A percentile compares a stretch with the other conserved stretches of the same genome.
These are phyloP conservation scores for Macrosoma leucophasiata DNA, from an alignment of 2,888 invertebrate genomes.

Conservation along the genomic window DNA sequence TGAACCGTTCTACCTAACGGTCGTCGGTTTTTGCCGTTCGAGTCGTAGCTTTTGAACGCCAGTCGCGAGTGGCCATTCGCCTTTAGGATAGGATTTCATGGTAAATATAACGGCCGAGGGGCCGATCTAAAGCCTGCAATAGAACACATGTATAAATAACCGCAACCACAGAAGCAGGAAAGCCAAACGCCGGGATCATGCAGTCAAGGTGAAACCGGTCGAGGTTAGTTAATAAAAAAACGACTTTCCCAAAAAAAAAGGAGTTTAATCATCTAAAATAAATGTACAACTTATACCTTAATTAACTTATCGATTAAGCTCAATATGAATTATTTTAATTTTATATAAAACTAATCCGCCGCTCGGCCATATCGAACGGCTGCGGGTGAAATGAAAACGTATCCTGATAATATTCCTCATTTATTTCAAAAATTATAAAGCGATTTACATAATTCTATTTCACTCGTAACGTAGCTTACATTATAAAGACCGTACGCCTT, in stretches of 20 bases:
- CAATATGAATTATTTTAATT: conserved; percentile 29
- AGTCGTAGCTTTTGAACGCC: too few relatives aligned
- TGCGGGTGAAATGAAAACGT: conserved; percentile 45
- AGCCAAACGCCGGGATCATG: too few relatives aligned
- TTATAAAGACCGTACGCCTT: conserved; percentile 28
- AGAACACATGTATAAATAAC: conserved; percentile 37
- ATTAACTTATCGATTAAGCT: conserved; percentile 27
- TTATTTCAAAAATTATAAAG: conserved; percentile 50
- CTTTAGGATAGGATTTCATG: too few relatives aligned
- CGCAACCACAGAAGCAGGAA: conserved; percentile 45
- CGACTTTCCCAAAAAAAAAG: conserved; percentile 35
- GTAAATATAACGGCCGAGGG: too few relatives aligned
- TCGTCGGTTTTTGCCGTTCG: conserved; percentile 11
- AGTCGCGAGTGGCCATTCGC: too few relatives aligned
- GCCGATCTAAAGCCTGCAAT: too few relatives aligned
- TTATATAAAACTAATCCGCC: conserved; percentile 26
- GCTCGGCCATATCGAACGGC: conserved; percentile 18
- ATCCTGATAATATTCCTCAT: conserved; percentile 40
- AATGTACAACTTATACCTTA: conserved; percentile 36
- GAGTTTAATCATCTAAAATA: conserved; percentile 49
- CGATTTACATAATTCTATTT: too few relatives aligned
- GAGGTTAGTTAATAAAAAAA: too few relatives aligned
- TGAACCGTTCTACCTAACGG: conserved; percentile 20
- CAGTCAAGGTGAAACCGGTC: too few relatives aligned
- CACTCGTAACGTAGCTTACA: conserved; percentile 34